A percentile compares a stretch with the other conserved stretches of the same genome.
Evolutionary conservation across 2,113 vertebrate genomes (phyloP).

Genomic region (Kryptolebias marmoratus): DNA sequence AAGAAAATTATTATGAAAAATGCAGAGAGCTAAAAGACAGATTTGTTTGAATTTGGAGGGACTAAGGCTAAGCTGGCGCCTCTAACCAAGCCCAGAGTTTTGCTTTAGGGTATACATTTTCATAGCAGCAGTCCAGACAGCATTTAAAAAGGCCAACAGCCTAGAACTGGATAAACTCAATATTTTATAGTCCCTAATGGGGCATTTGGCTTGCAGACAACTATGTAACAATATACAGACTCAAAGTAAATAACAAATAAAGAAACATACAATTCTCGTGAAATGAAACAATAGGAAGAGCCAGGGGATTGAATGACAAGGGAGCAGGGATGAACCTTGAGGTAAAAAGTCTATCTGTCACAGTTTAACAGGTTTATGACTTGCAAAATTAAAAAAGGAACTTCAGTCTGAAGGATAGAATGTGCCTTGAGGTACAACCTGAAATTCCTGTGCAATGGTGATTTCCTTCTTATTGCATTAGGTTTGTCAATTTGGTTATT

Average conservation of each 20-base stretch:
- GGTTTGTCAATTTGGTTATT: not conserved
- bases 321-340: conserved; percentile 30
- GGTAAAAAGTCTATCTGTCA: conserved; percentile 47
- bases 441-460: conserved; percentile 20
- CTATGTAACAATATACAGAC: conserved; percentile 56
- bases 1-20: conserved; percentile 4
- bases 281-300: conserved; percentile 37
- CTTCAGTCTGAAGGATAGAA: conserved; percentile 46
- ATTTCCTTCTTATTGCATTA: not conserved
- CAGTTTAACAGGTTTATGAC: conserved; percentile 54
- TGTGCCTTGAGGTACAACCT: conserved; percentile 30
- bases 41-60: conserved; percentile 35
- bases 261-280: conserved; percentile 35
- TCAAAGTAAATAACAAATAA: conserved; percentile 53
- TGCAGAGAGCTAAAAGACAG: conserved; percentile 9
- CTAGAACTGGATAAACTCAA: conserved; percentile 51
- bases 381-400: conserved; percentile 39
- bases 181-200: conserved; percentile 67
- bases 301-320: conserved; percentile 23
- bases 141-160: conserved; percentile 50
- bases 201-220: conserved; percentile 63
- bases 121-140: conserved; percentile 33
- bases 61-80: conserved; percentile 30
- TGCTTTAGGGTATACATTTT: conserved; percentile 48
- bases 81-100: conserved; percentile 32